Conservation (phyloP, 2,113 vertebrate species). For the Calypte anna region DNA sequence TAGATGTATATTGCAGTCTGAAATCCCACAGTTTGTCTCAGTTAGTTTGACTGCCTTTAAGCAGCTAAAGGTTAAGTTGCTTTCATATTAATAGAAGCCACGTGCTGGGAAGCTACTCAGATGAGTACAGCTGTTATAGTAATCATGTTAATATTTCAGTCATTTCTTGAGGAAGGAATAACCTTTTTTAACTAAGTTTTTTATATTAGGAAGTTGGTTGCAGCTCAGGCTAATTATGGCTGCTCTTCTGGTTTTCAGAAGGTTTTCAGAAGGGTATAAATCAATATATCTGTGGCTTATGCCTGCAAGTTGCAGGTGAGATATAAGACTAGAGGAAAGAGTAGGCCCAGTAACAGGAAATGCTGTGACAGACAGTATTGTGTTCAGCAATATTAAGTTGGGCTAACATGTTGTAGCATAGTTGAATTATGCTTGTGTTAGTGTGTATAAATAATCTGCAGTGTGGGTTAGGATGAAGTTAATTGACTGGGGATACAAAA, state of each 20-base stretch:
- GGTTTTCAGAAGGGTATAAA: not conserved
- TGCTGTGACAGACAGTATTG: not conserved
- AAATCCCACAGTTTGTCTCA: conserved; percentile 35
- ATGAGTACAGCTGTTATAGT: conserved; percentile 13
- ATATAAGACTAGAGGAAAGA: not conserved
- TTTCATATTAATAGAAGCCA: conserved; percentile 63
- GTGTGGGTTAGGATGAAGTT: not conserved
- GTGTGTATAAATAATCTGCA: not conserved
- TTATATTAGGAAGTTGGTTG: not conserved
- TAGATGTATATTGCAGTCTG: not conserved
- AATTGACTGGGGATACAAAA: conserved; percentile 16
- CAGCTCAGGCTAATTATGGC: not conserved
- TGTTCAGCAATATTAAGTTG: not conserved
- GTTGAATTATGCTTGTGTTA: not conserved
- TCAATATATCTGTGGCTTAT: not conserved
- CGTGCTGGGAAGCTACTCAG: conserved; percentile 25
- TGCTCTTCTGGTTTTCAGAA: not conserved
- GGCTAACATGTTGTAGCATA: not conserved
- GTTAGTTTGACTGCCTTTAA: conserved; percentile 45
- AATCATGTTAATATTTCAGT: not conserved
- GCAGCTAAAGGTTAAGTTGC: conserved; percentile 49
- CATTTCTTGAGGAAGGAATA: conserved; percentile 22
- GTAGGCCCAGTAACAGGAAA: not conserved
- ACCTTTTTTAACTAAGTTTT: not conserved
- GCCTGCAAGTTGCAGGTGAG: not conserved